Evolutionary conservation across 1,140 invertebrate genomes (phyloP).

Genomic region (Ladona fulva): DNA sequence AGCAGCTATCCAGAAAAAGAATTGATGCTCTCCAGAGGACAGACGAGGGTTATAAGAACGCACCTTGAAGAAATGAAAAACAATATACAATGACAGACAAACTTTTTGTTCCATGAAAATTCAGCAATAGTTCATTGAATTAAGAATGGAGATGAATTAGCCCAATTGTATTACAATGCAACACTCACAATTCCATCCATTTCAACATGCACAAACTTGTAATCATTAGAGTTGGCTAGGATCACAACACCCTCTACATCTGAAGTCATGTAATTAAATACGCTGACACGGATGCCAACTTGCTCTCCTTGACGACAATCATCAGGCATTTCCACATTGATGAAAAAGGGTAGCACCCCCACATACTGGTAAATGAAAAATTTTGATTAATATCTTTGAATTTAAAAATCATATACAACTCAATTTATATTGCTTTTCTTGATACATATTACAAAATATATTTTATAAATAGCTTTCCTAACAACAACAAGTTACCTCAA

Average conservation of each 20-base stretch:
- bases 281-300: conserved; percentile 79
- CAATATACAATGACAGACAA: conserved; percentile 14
- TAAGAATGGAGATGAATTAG: not conserved
- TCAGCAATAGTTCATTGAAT: not conserved
- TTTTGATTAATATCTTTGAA: not conserved
- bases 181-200: conserved; percentile 69
- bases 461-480: not conserved
- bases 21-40: conserved; percentile 85
- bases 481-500: conserved; percentile 46
- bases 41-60: conserved; percentile 76
- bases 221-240: conserved; percentile 72
- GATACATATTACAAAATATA: not conserved
- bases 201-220: conserved; percentile 92
- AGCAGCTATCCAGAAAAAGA: conserved; percentile 77
- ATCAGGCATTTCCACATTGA: conserved; percentile 87
- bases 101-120: not conserved
- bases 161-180: not conserved
- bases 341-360: conserved; percentile 84
- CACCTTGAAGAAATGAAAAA: conserved; percentile 31
- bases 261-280: conserved; percentile 86
- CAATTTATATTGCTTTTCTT: not conserved
- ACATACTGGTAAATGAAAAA: conserved; percentile 48
- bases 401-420: conserved; percentile 13
- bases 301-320: conserved; percentile 83
- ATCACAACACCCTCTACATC: conserved; percentile 79